These are phyloP conservation scores for Pachliopta kotzebuea DNA, from an alignment of 2,888 invertebrate species.

Conservation along the genomic window DNA sequence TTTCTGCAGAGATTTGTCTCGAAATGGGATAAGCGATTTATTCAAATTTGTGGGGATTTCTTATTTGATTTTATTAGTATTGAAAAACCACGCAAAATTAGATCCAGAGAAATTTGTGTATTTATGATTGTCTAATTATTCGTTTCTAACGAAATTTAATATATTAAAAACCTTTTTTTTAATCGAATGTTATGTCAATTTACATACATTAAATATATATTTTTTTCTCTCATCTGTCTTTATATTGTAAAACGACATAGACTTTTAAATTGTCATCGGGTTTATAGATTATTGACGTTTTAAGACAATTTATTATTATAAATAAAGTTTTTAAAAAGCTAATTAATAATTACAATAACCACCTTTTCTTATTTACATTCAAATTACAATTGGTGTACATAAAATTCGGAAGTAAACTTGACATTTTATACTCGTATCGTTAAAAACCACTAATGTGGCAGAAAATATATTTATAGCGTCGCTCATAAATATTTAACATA, in stretches of 20 bases:
- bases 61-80: conserved; percentile 12
- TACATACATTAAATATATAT: no score
- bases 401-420: background rate
- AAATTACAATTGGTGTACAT: background rate
- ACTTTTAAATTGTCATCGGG: no score
- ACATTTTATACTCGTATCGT: background rate
- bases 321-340: background rate
- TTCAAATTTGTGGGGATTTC: conserved; percentile 18
- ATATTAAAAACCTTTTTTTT: no score
- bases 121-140: background rate
- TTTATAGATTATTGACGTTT: no score
- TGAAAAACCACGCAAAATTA: conserved; percentile 2
- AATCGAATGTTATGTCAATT: no score
- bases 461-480: background rate
- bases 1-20: conserved; percentile 24
- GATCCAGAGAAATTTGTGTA: background rate
- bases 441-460: background rate
- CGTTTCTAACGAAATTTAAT: no score
- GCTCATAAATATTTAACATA: conserved; percentile 2
- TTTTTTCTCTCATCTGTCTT: background rate
- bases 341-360: background rate
- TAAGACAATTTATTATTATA: background rate
- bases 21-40: conserved; percentile 24
- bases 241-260: background rate
- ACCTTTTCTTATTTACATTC: background rate